Evolutionary conservation across 2,113 vertebrate species (phyloP).

Genomic region (Aleadryas rufinucha): DNA sequence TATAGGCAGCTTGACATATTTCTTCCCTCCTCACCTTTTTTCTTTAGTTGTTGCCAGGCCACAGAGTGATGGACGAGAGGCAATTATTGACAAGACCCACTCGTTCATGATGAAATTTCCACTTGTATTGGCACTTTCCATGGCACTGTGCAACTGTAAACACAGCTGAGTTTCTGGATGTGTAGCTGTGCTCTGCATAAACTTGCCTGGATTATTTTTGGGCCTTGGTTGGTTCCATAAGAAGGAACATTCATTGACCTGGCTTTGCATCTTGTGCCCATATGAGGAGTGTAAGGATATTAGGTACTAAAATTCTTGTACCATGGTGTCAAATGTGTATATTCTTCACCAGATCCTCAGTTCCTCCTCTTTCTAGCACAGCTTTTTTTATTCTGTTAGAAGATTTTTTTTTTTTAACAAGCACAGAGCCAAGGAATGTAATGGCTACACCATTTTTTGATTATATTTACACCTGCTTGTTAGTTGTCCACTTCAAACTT

Average conservation of each 20-base stretch:
- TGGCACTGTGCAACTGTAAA: background rate
- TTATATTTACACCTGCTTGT: background rate
- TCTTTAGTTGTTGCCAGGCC: background rate
- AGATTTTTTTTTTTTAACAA: background rate
- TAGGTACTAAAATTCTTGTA: background rate
- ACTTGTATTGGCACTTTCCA: accelerated
- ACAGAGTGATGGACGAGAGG: background rate
- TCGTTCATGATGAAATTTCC: background rate
- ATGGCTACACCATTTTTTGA: background rate
- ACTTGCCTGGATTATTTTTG: background rate
- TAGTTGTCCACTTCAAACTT: background rate
- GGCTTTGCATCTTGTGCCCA: background rate
- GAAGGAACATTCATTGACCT: background rate
- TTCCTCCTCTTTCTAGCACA: background rate
- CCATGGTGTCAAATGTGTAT: accelerated
- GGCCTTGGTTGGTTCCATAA: background rate
- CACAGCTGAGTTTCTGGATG: background rate
- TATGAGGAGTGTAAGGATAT: accelerated
- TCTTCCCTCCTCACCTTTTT: background rate
- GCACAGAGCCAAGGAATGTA: background rate
- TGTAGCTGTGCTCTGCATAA: background rate
- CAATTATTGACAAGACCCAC: background rate
- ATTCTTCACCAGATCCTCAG: background rate
- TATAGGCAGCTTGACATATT: background rate
- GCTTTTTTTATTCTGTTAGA: background rate